These are phyloP conservation scores for Harpalus rubripes DNA, from an alignment of 2,888 invertebrate species.

Conservation along the genomic window DNA sequence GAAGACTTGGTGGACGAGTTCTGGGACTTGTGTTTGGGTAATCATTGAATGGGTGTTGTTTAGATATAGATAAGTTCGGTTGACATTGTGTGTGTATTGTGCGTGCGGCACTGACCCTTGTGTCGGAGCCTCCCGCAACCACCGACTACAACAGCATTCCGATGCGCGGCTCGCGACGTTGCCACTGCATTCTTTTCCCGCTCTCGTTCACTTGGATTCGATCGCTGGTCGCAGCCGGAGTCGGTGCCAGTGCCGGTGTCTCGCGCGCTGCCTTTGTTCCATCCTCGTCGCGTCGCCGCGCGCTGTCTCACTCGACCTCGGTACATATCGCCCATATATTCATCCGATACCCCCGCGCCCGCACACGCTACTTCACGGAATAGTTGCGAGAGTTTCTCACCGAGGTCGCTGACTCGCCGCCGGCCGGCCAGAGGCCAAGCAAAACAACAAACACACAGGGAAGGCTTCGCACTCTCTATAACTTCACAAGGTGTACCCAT, in stretches of 20 bases:
- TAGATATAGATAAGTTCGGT: background rate
- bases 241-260: constrained; percentile 71
- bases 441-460: constrained; percentile 73
- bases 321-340: constrained; percentile 67
- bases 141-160: constrained; percentile 78
- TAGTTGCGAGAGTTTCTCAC: constrained; percentile 74
- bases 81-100: constrained; percentile 1
- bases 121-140: constrained; percentile 77
- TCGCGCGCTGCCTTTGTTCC: constrained; percentile 76
- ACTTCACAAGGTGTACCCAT: constrained; percentile 68
- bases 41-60: background rate
- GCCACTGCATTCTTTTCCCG: constrained; percentile 74
- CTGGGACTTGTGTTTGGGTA: too few relatives aligned
- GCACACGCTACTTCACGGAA: constrained; percentile 67
- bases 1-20: too few relatives aligned
- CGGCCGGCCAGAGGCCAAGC: constrained; percentile 76
- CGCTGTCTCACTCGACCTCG: constrained; percentile 71
- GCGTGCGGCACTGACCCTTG: constrained; percentile 62
- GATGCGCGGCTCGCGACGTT: constrained; percentile 75
- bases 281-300: constrained; percentile 76
- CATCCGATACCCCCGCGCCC: constrained; percentile 55
- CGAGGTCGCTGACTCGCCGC: constrained; percentile 77
- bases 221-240: constrained; percentile 72
- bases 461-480: constrained; percentile 72
- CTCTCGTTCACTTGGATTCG: constrained; percentile 75